Evolutionary conservation across 2,797 vertebrate species (phyloP), one percentile per base, ranked within the genome.

Genomic region (Ctenopoma multispine): DNA sequence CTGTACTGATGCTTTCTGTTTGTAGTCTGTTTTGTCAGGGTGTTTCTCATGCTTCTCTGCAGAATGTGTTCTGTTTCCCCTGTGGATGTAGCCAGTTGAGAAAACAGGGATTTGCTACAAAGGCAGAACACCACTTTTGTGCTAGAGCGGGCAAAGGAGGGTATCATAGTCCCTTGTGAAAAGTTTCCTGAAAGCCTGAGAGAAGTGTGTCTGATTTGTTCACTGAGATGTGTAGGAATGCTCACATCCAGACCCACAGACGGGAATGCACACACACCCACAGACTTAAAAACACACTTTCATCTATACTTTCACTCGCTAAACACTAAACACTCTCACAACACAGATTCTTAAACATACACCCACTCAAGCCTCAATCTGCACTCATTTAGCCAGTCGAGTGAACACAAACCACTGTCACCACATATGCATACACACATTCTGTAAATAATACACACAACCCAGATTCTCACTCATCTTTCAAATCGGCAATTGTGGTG

Each of bases 11-110:
- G 49, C 75, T 77, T 1, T 0, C 38, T 73, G 80, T 88, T 86
- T 90, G 83, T 88, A 76, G 81, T 84, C 81, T 73, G 65, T 87
- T 90, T 82, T 89, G 87, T 88, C 74, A 31, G 59, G 68, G 46
- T 69, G 63, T 77, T 87, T 89, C 80, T 86, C 77, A 69, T 56
- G 77, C 82, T 89, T 69, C 81, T 82, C 84, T 81, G 72, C 47
- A 67, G 57, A 83, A 69, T 74, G 55, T 79, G 64, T 80, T 88
- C 59, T 76, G 61, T 82, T 81, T 75, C 83, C 80, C 82, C 56
- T 41, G 77, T 63, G 81, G 80, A 80, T 69, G 54, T 63, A 83
- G 77, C 20, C 69, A 51, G 69, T 80, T 58, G 67, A 76, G 82
- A 82, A 81, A 84, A 75, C 62, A 72, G 65, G 49, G 82, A 72